A percentile compares a stretch with the other conserved stretches of the same genome.
phyloP scores from a whole-genome alignment of 2,888 invertebrate species.

The Ceramica pisi region DNA sequence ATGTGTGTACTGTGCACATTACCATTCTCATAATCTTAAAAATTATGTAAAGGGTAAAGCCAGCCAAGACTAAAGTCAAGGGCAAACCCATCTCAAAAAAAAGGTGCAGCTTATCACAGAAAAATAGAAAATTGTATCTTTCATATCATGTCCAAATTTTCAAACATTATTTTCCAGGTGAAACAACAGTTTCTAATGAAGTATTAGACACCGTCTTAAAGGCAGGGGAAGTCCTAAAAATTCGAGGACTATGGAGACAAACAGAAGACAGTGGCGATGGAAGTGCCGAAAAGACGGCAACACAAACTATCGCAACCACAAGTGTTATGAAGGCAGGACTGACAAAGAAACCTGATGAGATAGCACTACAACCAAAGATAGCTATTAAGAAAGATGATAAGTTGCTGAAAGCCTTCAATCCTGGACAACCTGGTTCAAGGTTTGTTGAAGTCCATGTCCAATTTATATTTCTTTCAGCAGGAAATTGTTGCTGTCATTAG shows the following conservation, averaged over 20 bases:
- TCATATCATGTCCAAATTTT: too few relatives aligned
- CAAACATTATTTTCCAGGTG: constrained; percentile 84
- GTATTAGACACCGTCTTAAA: constrained; percentile 95
- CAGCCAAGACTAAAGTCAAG: too few relatives aligned
- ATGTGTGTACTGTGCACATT: too few relatives aligned
- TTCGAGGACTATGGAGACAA: constrained; percentile 95
- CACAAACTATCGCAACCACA: constrained; percentile 68
- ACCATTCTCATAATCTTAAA: too few relatives aligned
- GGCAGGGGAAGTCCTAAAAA: constrained; percentile 95
- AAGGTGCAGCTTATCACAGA: too few relatives aligned
- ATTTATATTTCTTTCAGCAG: background rate
- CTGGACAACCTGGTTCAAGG: constrained; percentile 82
- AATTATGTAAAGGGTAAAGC: too few relatives aligned
- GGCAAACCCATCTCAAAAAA: too few relatives aligned
- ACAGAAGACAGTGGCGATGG: constrained; percentile 87
- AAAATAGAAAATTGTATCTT: background rate
- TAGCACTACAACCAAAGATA: constrained; percentile 76
- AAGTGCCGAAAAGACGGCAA: constrained; percentile 77
- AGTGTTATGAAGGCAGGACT: constrained; percentile 76
- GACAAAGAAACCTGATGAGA: constrained; percentile 80
- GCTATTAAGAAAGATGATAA: constrained; percentile 89
- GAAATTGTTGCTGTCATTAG: background rate
- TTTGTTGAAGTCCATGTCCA: constrained; percentile 48
- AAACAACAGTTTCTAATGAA: constrained; percentile 96
- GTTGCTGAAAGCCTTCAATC: constrained; percentile 83